These are phyloP conservation scores for Tragopan temminckii DNA, from an alignment of 2,797 vertebrate species.

Conservation along the genomic window DNA sequence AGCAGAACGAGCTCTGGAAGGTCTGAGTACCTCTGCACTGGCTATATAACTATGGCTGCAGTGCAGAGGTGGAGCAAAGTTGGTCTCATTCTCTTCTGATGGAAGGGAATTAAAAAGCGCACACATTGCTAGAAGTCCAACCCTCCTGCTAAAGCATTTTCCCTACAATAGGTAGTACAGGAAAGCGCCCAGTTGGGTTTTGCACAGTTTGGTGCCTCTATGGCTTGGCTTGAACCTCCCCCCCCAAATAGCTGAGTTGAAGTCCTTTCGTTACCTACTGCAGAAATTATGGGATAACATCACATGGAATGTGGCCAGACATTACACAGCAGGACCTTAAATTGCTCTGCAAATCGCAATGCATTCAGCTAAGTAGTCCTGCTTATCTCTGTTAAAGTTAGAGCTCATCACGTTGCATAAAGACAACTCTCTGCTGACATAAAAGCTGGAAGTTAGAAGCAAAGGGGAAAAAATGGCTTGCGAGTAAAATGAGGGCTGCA, in stretches of 20 bases:
- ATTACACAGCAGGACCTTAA: neutral
- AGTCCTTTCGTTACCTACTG: neutral
- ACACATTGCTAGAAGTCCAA: fast-evolving
- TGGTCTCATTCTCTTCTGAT: neutral
- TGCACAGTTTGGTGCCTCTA: neutral
- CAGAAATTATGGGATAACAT: neutral
- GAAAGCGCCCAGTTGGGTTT: neutral
- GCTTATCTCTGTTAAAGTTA: constrained; percentile 34
- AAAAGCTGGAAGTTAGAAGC: constrained; percentile 9
- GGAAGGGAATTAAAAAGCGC: neutral
- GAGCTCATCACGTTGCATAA: constrained; percentile 2
- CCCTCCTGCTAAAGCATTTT: neutral
- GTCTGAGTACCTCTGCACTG: neutral
- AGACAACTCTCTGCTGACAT: constrained; percentile 25
- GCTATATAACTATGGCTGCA: neutral
- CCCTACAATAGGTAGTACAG: neutral
- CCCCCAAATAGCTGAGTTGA: neutral
- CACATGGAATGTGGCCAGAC: neutral
- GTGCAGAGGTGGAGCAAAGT: neutral
- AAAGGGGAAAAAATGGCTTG: neutral
- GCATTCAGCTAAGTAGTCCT: constrained; percentile 20
- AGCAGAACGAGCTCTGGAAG: neutral
- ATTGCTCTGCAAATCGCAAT: constrained; percentile 11
- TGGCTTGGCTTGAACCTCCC: neutral
- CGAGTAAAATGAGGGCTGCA: constrained; percentile 17